Evolutionary conservation across 2,113 vertebrate species (phyloP), one percentile per base, ranked within the genome.

Genomic region (Leptocoma aspasia): DNA sequence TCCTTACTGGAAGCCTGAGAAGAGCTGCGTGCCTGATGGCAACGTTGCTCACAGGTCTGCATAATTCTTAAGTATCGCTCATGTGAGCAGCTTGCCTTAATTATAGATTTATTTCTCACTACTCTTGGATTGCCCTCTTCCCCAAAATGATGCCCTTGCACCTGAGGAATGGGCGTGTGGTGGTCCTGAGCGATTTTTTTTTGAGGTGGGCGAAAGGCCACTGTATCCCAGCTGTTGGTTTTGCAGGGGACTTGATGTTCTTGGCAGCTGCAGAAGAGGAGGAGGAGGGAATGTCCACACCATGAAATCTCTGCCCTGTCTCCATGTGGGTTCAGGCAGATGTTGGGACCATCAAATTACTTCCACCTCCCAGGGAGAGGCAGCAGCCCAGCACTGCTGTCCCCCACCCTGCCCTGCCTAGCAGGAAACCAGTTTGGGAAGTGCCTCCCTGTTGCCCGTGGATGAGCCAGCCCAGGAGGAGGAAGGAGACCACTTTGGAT

Each of bases 1-100:
- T 96, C 96, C 96, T 98, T 96, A 86, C 96, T 97, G 94, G 96
- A 97, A 92, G 89, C 90, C 79, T 75, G 87, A 75, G 85, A 94
- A 63, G 65, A 95, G 86, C 93, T 11, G 53, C 1, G 2, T 28
- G 13, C 94, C 90, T 60, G 23, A 23, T 88, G 92, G 92, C 90
- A 66, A 52, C 6, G 9, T 82, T 92, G 85, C 86, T 94, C 77
- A 72, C 85, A 92, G 78, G 88, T 88, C 96, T 84, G 65, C 75
- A 56, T 65, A 73, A 77, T 90, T 88, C 60, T 90, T 30, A 15
- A 86, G 77, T 79, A 65, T 94, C 8, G 2, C 82, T 90, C 91
- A 11, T 69, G 84, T 78, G 94, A 92, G 87, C 78, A 82, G 85
- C 82, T 88, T 82, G 54, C 53, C 75, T 90, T 94, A 76, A 82